A percentile compares a stretch with the other conserved stretches of the same genome.
Conservation (phyloP, 2,113 vertebrate species). For the Rhipidura dahli region DNA sequence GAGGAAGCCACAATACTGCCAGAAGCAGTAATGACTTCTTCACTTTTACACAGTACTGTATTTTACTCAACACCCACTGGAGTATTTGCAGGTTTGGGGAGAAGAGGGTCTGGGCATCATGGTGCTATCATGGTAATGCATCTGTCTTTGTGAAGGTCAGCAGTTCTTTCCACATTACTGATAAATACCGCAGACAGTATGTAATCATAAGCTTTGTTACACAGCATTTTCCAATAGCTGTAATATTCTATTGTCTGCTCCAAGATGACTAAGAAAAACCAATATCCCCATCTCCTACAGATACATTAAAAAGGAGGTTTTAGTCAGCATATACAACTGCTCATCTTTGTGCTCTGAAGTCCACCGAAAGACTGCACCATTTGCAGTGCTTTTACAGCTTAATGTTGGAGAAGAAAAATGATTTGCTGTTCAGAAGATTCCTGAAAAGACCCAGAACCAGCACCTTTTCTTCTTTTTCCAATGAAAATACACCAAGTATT, state of each 20-base stretch:
- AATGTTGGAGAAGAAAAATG: neutral
- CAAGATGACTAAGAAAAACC: neutral
- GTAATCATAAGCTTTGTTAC: neutral
- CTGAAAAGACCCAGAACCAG: neutral
- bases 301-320: neutral
- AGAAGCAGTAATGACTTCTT: neutral
- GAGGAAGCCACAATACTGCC: neutral
- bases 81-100: neutral
- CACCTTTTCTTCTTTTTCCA: neutral
- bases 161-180: neutral
- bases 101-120: neutral
- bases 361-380: neutral
- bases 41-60: neutral
- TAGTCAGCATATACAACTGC: neutral
- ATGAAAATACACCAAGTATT: neutral
- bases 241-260: neutral
- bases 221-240: neutral
- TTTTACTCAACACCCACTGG: neutral
- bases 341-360: neutral
- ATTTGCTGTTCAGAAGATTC: neutral
- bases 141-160: constrained; percentile 23
- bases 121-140: neutral
- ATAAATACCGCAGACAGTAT: neutral
- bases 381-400: neutral
- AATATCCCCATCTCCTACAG: neutral